phyloP scores from a whole-genome alignment of 2,888 invertebrate genomes.

The Oegoconia quadripuncta region DNA sequence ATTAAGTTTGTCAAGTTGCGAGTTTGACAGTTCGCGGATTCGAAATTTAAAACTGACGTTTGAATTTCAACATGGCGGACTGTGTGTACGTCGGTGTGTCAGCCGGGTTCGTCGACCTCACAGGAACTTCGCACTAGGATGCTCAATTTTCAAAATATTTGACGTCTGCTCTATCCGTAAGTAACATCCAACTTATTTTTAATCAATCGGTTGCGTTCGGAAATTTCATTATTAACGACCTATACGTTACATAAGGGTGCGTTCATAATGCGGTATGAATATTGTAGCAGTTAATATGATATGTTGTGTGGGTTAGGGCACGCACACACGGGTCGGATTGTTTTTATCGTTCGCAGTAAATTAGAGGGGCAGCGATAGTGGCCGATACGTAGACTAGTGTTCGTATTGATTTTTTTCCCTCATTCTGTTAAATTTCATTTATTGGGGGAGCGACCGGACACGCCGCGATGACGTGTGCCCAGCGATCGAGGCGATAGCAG shows the following conservation, averaged over 20 bases:
- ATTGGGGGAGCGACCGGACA: conserved; percentile 70
- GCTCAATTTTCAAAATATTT: conserved; percentile 72
- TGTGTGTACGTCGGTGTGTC: conserved; percentile 60
- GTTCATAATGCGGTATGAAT: conserved; percentile 60
- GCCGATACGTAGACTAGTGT: conserved; percentile 57
- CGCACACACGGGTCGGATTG: conserved; percentile 53
- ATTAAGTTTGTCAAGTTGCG: conserved; percentile 39
- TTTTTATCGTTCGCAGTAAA: conserved; percentile 73
- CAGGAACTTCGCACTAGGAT: conserved; percentile 49
- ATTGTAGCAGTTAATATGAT: conserved; percentile 50
- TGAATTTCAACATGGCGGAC: conserved; percentile 67
- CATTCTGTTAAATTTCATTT: conserved; percentile 79
- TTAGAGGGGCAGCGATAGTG: conserved; percentile 69
- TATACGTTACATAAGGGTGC: conserved; percentile 50
- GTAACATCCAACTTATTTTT: conserved; percentile 31
- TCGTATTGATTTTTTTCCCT: conserved; percentile 78
- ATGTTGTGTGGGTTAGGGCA: conserved; percentile 27
- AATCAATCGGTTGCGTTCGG: conserved; percentile 29
- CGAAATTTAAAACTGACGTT: conserved; percentile 53
- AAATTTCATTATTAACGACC: conserved; percentile 46
- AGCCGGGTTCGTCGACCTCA: conserved; percentile 62
- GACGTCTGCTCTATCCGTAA: conserved; percentile 72
- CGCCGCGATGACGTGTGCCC: conserved; percentile 47
- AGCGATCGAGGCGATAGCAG: background rate
- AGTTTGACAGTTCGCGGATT: conserved; percentile 59